Conservation (phyloP, 2,888 invertebrate species). For the Thera obeliscata region DNA sequence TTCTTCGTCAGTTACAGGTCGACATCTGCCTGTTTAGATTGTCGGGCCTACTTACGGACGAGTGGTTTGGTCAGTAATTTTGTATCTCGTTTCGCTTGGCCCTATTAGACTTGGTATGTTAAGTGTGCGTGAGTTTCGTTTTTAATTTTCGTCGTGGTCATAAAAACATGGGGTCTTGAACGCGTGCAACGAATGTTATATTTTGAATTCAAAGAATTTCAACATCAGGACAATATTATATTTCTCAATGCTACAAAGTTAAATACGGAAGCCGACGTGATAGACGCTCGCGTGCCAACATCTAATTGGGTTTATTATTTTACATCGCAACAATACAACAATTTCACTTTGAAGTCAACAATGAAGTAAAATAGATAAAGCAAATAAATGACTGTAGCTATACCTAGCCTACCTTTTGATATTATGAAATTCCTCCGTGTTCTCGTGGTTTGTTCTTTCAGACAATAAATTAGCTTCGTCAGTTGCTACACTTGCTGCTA, state of each 20-base stretch:
- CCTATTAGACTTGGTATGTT: constrained; percentile 43
- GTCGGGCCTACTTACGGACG: constrained; percentile 39
- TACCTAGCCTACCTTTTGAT: constrained; percentile 25
- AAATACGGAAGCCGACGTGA: constrained; percentile 28
- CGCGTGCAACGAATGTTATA: constrained; percentile 1
- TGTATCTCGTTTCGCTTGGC: constrained; percentile 42
- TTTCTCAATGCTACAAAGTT: constrained; percentile 16
- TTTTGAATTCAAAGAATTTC: constrained; percentile 7
- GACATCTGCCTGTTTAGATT: constrained; percentile 40
- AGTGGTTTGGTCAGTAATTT: constrained; percentile 44
- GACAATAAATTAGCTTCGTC: constrained; percentile 45
- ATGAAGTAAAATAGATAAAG: constrained; percentile 37
- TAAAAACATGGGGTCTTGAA: constrained; percentile 22
- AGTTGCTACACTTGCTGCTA: constrained; percentile 26
- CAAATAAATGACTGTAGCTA: constrained; percentile 40
- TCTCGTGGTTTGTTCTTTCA: constrained; percentile 44
- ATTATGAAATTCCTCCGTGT: constrained; percentile 51
- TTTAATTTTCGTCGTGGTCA: constrained; percentile 35
- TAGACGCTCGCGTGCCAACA: constrained; percentile 39
- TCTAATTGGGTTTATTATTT: constrained; percentile 43
- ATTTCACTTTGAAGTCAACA: constrained; percentile 34
- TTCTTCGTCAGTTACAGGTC: constrained; percentile 39
- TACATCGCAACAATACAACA: constrained; percentile 37
- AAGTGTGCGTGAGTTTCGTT: constrained; percentile 38
- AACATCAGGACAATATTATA: constrained; percentile 7